A percentile compares a stretch with the other conserved stretches of the same genome.
Conservation (phyloP, 2,113 vertebrate genomes). For the Catharus fuscescens region DNA sequence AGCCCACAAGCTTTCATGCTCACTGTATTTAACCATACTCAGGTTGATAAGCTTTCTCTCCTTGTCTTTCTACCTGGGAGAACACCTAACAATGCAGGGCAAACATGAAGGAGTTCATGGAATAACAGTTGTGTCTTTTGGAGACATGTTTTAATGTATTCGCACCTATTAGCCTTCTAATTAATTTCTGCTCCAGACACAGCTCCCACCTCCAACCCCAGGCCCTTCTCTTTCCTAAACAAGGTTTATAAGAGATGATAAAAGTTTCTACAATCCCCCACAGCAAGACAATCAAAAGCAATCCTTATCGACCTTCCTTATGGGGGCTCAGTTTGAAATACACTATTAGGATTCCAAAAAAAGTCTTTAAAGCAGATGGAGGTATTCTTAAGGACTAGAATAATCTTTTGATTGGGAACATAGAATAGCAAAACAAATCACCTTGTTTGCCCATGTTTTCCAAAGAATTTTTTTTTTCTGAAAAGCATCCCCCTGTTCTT, state of each 20-base stretch:
- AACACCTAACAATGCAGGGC: neutral
- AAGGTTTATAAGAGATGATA: neutral
- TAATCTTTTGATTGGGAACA: neutral
- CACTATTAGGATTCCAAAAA: neutral
- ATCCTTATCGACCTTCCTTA: neutral
- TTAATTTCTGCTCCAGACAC: neutral
- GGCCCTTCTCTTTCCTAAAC: neutral
- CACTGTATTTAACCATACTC: constrained; percentile 37
- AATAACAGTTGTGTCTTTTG: constrained; percentile 1
- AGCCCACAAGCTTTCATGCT: constrained; percentile 43
- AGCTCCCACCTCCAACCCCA: neutral
- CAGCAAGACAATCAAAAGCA: neutral
- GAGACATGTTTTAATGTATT: constrained; percentile 8
- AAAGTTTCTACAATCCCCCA: neutral
- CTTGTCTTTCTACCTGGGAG: neutral
- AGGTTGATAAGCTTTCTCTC: constrained; percentile 36
- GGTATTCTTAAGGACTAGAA: neutral
- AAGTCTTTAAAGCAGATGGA: neutral
- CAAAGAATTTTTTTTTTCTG: neutral
- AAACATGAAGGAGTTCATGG: neutral
- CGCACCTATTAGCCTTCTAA: neutral
- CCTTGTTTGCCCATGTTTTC: neutral
- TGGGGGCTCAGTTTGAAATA: neutral
- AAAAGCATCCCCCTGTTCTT: neutral
- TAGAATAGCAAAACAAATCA: neutral